phyloP scores from a whole-genome alignment of 2,113 vertebrate species.

The Gracilinanus agilis region DNA sequence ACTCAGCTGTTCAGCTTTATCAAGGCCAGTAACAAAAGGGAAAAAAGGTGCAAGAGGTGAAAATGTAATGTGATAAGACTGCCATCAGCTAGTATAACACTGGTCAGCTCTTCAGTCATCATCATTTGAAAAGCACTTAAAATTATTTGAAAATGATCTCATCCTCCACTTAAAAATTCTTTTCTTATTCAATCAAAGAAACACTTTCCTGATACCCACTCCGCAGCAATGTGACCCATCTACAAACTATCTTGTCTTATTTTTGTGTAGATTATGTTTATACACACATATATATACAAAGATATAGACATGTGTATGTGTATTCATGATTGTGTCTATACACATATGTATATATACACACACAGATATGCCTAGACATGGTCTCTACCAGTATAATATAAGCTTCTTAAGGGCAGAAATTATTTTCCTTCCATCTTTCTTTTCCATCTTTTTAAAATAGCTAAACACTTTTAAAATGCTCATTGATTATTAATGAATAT shows the following conservation, averaged over 20 bases:
- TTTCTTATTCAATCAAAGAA: constrained; percentile 49
- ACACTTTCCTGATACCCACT: not conserved
- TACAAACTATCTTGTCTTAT: no score
- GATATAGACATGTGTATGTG: not conserved
- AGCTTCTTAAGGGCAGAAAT: not conserved
- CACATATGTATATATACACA: not conserved
- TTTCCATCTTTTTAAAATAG: not conserved
- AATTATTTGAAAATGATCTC: constrained; percentile 67
- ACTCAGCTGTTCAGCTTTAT: constrained; percentile 74
- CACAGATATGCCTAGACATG: no score
- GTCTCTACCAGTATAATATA: not conserved
- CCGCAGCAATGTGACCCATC: not conserved
- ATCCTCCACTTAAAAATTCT: constrained; percentile 69
- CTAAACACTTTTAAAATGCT: not conserved
- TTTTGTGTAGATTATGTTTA: no score
- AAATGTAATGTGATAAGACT: constrained; percentile 40
- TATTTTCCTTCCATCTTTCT: not conserved
- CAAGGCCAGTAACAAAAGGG: constrained; percentile 70
- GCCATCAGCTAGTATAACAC: constrained; percentile 70
- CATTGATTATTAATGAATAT: not conserved
- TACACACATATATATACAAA: constrained; percentile 2
- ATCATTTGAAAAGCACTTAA: constrained; percentile 66
- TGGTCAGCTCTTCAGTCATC: constrained; percentile 47
- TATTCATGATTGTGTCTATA: not conserved
- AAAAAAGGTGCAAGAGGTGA: constrained; percentile 12